A percentile compares a stretch with the other conserved stretches of the same genome.
These are phyloP conservation scores for Drosophila trapezifrons DNA, from an alignment of 1,140 invertebrate genomes.

Conservation along the genomic window DNA sequence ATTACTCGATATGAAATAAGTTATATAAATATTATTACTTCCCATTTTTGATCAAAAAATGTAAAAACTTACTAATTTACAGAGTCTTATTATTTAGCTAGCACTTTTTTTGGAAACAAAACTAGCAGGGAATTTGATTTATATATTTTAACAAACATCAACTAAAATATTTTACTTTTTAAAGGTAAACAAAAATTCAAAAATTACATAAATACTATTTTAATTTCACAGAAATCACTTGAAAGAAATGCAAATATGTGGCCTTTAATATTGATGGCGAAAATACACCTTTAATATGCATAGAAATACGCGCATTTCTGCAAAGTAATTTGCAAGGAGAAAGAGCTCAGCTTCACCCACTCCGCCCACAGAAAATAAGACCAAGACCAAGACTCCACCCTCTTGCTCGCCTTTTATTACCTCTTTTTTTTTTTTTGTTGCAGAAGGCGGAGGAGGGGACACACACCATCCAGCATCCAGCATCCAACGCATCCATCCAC, in stretches of 20 bases:
- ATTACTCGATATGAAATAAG: not conserved
- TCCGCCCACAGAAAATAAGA: conserved; percentile 18
- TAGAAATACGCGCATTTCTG: conserved; percentile 1
- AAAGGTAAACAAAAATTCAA: too few species aligned
- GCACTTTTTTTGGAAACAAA: too few species aligned
- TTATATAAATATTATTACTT: too few species aligned
- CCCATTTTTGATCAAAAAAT: too few species aligned
- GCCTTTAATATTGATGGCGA: conserved; percentile 7
- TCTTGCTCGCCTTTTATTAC: not conserved
- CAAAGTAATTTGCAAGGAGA: conserved; percentile 1
- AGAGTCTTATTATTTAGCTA: too few species aligned
- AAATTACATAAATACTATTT: too few species aligned
- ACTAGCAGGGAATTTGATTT: too few species aligned
- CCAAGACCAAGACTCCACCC: conserved; percentile 7
- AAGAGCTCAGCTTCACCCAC: conserved; percentile 9
- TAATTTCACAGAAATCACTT: too few species aligned
- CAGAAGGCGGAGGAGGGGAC: not conserved
- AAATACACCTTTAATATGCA: conserved; percentile 10
- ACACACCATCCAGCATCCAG: not conserved
- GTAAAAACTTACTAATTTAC: too few species aligned
- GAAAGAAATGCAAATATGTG: not conserved
- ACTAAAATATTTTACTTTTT: too few species aligned
- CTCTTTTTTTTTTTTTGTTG: too few species aligned
- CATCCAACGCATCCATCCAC: conserved; percentile 24
- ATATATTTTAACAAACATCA: too few species aligned